Evolutionary conservation across 2,797 vertebrate genomes (phyloP).

Genomic region (Choloepus didactylus): DNA sequence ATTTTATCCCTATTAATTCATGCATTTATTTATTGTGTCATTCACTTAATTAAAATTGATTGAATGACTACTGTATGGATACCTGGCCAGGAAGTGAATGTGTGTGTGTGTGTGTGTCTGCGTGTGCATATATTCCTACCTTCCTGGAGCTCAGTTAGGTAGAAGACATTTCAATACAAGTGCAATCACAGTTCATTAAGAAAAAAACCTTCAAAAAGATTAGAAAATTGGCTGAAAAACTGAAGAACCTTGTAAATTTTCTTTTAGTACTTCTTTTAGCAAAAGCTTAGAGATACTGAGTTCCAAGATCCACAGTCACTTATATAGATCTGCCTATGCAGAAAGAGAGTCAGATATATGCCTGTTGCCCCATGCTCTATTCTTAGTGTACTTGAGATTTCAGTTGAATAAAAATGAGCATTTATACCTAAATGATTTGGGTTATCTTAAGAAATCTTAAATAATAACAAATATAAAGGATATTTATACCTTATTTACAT

Average conservation of each 20-base stretch:
- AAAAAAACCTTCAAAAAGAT: not conserved
- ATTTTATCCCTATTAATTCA: not conserved
- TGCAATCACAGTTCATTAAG: not conserved
- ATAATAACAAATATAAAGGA: not conserved
- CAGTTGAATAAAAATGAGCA: not conserved
- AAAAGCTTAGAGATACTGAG: not conserved
- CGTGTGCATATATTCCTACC: too few species aligned
- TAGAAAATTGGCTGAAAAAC: not conserved
- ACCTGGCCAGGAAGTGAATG: not conserved
- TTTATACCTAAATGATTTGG: not conserved
- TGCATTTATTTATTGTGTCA: not conserved
- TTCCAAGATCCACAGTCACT: not conserved
- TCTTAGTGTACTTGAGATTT: not conserved
- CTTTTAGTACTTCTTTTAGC: not conserved
- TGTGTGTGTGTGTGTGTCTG: not conserved
- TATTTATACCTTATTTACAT: slow-evolving; percentile 25
- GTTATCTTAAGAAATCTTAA: not conserved
- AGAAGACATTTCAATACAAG: not conserved
- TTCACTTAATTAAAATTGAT: not conserved
- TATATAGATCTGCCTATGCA: not conserved
- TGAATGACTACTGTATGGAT: not conserved
- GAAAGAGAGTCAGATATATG: not conserved
- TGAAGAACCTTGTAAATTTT: not conserved
- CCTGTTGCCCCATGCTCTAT: not conserved
- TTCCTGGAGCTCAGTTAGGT: not conserved